Base-by-base conservation (phyloP, 1,140 invertebrate species). In the Zaprionus gabonicus region DNA sequence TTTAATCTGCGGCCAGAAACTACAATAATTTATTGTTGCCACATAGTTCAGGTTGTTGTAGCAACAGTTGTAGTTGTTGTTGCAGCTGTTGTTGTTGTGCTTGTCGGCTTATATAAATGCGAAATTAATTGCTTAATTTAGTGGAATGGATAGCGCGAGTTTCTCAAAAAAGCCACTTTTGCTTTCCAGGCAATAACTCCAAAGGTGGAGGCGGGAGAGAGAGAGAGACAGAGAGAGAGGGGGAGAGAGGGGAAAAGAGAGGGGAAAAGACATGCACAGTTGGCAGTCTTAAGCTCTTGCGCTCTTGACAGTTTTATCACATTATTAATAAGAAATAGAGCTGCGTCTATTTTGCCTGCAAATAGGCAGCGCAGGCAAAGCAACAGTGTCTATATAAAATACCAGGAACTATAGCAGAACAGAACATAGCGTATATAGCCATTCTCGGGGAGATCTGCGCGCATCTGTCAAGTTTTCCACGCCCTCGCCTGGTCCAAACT, bases 111-210 rank as follows among this genome's bases (percentile, higher is more conserved):
- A 88, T 81, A 84, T 88, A 88, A 88, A 88, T 88, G 81, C 64
- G 75, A 81, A 90, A 88, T 88, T 90, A 88, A 88, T 88, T 88
- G 84, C 85, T 90, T 88, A 88, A 88, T 88, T 88, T 90, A 90
- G 85, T 88, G 84, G 84, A 88, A 87, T 87, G 84, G 84, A 88
- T 87, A 75, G 83, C 77, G 67, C 81, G 78, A 81, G 85, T 84
- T 84, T 41, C 62, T 59, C 53, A 44, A 66, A 76, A 76, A 71
- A 74, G 62, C 56, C 53, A 75, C 71, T 78, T 74, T 78, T 78
- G 76, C 65, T 78, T 74, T 74, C 41, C 63, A 27, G 25, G 36
- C 58, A 66, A 78, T 77, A 56, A 79, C 44, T 58, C 49, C 38
- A 60, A 46, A 69, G 67, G 68, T 74, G 65, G 71, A 46, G 17